phyloP scores from a whole-genome alignment of 2,797 vertebrate species.

The Pelochelys cantorii region DNA sequence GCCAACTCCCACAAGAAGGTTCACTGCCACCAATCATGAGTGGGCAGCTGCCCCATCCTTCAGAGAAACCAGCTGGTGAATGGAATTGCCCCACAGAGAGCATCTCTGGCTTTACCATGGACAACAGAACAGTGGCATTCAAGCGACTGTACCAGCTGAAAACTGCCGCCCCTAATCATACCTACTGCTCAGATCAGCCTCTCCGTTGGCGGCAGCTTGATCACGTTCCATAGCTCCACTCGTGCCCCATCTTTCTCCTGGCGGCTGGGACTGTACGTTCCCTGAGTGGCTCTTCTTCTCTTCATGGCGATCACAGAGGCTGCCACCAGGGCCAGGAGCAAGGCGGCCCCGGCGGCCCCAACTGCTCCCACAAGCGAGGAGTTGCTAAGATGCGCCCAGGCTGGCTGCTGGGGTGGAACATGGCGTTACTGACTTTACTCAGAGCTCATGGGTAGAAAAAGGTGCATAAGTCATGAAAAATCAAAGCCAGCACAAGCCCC shows the following conservation, averaged over 20 bases:
- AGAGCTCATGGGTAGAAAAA: rapidly evolving
- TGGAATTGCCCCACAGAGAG: neutral
- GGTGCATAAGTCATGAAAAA: neutral
- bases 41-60: neutral
- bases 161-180: rapidly evolving
- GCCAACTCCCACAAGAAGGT: neutral
- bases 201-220: slow-evolving; percentile 79
- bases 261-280: slow-evolving; percentile 77
- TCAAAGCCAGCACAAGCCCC: neutral
- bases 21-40: rapidly evolving
- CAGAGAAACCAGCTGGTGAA: neutral
- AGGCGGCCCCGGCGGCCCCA: slow-evolving; percentile 66
- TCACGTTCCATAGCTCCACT: slow-evolving; percentile 79
- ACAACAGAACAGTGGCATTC: neutral
- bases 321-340: slow-evolving; percentile 55
- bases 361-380: slow-evolving; percentile 72
- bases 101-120: neutral
- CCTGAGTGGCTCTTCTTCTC: slow-evolving; percentile 79
- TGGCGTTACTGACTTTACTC: slow-evolving; percentile 19
- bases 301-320: slow-evolving; percentile 62
- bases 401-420: slow-evolving; percentile 72
- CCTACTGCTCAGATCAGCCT: slow-evolving; percentile 69
- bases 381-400: slow-evolving; percentile 66
- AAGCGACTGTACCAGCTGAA: rapidly evolving
- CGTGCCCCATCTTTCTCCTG: slow-evolving; percentile 79